Conservation (phyloP, 2,888 invertebrate genomes). For the Hyalella azteca region DNA sequence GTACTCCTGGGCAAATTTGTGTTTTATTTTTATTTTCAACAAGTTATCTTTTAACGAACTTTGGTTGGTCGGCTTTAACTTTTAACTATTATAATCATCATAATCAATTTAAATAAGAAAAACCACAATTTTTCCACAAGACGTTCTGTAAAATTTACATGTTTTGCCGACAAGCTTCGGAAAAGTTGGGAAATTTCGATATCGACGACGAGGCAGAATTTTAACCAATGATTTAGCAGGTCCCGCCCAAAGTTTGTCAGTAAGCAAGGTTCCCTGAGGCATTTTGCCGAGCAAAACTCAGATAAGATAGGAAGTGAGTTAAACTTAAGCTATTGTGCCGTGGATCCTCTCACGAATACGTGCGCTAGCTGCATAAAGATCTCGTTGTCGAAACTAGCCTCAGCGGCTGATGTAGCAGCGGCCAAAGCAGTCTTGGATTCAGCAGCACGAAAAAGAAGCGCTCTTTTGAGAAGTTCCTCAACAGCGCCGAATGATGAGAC, state of each 20-base stretch:
- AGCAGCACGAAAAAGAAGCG: slow-evolving; percentile 22
- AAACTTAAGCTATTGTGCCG: slow-evolving; percentile 31
- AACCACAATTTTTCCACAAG: no score
- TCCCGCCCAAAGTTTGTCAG: slow-evolving; percentile 22
- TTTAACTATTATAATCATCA: no score
- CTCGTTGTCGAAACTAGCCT: slow-evolving; percentile 34
- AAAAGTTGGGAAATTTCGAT: slow-evolving; percentile 24
- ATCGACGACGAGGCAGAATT: slow-evolving; percentile 27
- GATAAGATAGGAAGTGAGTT: slow-evolving; percentile 37
- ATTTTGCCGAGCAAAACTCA: slow-evolving; percentile 28
- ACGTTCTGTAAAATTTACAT: no score
- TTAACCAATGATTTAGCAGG: slow-evolving; percentile 35
- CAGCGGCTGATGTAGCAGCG: slow-evolving; percentile 32
- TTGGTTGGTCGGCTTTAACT: no score
- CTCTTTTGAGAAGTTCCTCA: slow-evolving; percentile 36
- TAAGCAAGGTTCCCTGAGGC: slow-evolving; percentile 29
- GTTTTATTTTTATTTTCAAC: no score
- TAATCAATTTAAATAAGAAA: no score
- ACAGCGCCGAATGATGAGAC: slow-evolving; percentile 36
- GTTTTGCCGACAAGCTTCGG: no score
- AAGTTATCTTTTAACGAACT: no score
- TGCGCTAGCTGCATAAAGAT: slow-evolving; percentile 36
- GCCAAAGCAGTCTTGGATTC: slow-evolving; percentile 30
- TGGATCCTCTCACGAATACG: slow-evolving; percentile 34
- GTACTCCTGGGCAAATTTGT: no score